Percentiles rank a stretch among this genome's conserved stretches.
Conservation (phyloP, 37 sponge, comb jelly and placozoan genomes). For the Amphimedon queenslandica region DNA sequence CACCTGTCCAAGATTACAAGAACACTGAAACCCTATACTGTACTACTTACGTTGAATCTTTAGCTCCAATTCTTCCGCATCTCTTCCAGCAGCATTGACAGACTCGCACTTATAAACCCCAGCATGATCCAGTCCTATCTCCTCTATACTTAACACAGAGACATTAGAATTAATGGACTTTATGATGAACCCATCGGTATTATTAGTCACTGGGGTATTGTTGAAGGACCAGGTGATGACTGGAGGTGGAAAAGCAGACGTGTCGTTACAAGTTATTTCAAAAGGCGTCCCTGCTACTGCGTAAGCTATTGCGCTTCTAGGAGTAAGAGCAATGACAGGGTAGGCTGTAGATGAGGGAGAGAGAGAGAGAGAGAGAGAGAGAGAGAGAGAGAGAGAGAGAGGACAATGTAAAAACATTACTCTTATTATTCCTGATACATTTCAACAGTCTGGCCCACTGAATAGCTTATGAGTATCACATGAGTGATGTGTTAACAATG, state of each 20-base stretch:
- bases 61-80: too few relatives aligned
- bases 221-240: background rate
- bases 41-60: too few relatives aligned
- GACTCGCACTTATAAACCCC: background rate
- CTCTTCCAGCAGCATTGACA: background rate
- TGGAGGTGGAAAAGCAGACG: background rate
- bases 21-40: too few relatives aligned
- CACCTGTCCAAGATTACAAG: too few relatives aligned
- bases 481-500: background rate
- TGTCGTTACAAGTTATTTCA: background rate
- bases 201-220: background rate
- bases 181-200: background rate
- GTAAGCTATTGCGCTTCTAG: too few relatives aligned
- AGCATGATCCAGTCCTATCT: background rate
- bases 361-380: constrained; percentile 38
- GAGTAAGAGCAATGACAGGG: too few relatives aligned
- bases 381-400: constrained; percentile 36
- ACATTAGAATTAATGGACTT: background rate
- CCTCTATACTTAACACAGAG: background rate
- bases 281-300: too few relatives aligned
- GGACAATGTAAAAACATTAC: too few relatives aligned
- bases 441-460: too few relatives aligned
- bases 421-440: too few relatives aligned
- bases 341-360: too few relatives aligned
- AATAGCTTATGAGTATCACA: background rate